phyloP scores from a whole-genome alignment of 2,797 vertebrate genomes.

The Taenioides sp. region DNA sequence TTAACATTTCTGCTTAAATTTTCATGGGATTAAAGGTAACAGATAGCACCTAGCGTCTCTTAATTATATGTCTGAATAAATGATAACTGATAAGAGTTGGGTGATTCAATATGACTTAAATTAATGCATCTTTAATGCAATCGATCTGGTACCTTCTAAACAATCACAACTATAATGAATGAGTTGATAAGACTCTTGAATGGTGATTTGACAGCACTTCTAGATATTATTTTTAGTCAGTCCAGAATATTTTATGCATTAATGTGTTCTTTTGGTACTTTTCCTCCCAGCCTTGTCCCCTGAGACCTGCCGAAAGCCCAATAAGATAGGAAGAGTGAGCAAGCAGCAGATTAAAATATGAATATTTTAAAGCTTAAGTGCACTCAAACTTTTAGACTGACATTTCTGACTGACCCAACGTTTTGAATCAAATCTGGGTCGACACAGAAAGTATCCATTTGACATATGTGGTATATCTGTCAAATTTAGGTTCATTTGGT shows the following conservation, averaged over 20 bases:
- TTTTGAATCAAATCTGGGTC: conserved; percentile 25
- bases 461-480: background rate
- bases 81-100: background rate
- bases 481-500: background rate
- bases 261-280: conserved; percentile 29
- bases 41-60: too few species aligned
- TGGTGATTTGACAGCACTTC: conserved; percentile 16
- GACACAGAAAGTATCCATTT: conserved; percentile 4
- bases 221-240: conserved; percentile 25
- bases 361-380: conserved; percentile 53
- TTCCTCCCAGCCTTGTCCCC: conserved; percentile 14
- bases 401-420: conserved; percentile 31
- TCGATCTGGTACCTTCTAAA: background rate
- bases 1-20: background rate
- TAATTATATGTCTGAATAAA: too few species aligned
- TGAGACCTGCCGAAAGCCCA: conserved; percentile 29
- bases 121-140: background rate
- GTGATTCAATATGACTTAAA: conserved; percentile 19
- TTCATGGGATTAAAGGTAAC: conserved; percentile 11
- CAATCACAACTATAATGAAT: conserved; percentile 9
- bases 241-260: conserved; percentile 37
- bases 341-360: conserved; percentile 51
- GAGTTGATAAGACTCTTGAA: conserved; percentile 5
- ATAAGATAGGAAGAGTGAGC: conserved; percentile 34
- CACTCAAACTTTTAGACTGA: conserved; percentile 27